Conservation (phyloP, 2,888 invertebrate genomes). For the Onthophagus sagittarius region DNA sequence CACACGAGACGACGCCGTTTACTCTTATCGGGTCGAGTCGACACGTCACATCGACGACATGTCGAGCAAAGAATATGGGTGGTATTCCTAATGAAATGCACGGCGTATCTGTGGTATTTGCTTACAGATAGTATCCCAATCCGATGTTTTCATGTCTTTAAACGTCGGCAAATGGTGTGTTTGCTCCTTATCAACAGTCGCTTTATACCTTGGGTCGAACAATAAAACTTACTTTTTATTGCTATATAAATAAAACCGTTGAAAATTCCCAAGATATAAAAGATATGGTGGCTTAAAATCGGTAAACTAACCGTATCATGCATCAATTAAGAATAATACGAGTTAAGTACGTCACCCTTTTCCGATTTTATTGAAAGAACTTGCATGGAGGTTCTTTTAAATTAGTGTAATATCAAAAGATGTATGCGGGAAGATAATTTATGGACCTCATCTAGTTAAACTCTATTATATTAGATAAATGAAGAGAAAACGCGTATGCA, state of each 20-base stretch:
- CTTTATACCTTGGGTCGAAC: not conserved
- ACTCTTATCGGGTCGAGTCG: constrained; percentile 9
- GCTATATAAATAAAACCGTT: not conserved
- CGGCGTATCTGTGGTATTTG: constrained; percentile 7
- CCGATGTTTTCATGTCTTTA: constrained; percentile 6
- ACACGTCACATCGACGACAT: not conserved
- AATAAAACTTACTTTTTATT: not conserved
- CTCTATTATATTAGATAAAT: not conserved
- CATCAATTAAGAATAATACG: not conserved
- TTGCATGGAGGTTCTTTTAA: not conserved
- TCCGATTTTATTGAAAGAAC: not conserved
- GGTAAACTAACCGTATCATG: not conserved
- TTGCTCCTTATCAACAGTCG: not conserved
- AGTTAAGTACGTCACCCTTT: not conserved
- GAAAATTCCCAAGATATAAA: not conserved
- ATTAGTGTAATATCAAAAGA: not conserved
- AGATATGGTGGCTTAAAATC: not conserved
- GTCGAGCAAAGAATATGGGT: constrained; percentile 5
- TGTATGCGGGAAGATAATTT: not conserved
- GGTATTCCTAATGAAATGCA: constrained; percentile 11
- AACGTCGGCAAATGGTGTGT: constrained; percentile 5
- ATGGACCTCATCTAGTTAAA: not conserved
- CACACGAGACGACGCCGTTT: constrained; percentile 5
- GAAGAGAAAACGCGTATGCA: not conserved
- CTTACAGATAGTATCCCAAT: constrained; percentile 7